These are phyloP conservation scores for Drosophila tropicalis DNA, from an alignment of 1,140 invertebrate species.

Conservation along the genomic window DNA sequence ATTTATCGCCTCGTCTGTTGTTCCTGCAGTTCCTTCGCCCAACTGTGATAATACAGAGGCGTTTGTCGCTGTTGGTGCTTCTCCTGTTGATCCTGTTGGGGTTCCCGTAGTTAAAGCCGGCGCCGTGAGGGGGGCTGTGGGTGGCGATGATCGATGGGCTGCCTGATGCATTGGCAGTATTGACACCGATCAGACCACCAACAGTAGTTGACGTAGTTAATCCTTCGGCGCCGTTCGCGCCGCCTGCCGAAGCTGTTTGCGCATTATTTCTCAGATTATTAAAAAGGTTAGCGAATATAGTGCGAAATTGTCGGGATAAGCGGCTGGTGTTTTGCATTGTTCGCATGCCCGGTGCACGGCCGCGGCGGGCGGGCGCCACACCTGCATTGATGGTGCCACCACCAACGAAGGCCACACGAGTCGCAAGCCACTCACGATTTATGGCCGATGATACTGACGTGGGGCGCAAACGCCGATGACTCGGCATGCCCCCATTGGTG, in stretches of 20 bases:
- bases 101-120: neutral
- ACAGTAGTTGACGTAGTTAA: neutral
- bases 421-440: constrained; percentile 31
- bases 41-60: neutral
- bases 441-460: constrained; percentile 28
- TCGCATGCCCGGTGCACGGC: constrained; percentile 21
- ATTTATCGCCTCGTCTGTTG: neutral
- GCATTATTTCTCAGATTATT: constrained; percentile 74
- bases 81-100: neutral
- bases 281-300: constrained; percentile 52
- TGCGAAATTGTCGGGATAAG: constrained; percentile 44
- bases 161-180: neutral
- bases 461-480: constrained; percentile 36
- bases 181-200: neutral
- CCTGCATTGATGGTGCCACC: constrained; percentile 43
- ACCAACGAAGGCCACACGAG: constrained; percentile 43
- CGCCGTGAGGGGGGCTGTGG: neutral
- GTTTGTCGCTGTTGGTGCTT: neutral
- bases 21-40: neutral
- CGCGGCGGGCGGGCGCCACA: constrained; percentile 17
- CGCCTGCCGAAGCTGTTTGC: constrained; percentile 62
- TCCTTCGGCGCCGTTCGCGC: constrained; percentile 20
- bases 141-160: neutral
- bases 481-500: constrained; percentile 22
- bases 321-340: constrained; percentile 20